Conservation (phyloP, 2,888 invertebrate species). For the Hydroisotoma schaefferi region DNA sequence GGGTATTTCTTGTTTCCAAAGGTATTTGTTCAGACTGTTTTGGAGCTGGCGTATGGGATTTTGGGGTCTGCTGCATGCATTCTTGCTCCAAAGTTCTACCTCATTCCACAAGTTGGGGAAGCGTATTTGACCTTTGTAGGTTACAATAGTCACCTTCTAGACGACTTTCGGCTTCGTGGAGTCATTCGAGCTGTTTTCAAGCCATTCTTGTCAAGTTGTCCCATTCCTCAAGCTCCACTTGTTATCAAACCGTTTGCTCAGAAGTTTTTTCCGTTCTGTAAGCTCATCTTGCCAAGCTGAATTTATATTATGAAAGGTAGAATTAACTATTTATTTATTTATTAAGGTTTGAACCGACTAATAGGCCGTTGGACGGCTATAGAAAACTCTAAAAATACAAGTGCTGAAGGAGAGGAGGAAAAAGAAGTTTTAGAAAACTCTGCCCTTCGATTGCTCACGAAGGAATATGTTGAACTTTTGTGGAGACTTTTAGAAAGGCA, state of each 20-base stretch:
- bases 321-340: constrained; percentile 1
- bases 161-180: constrained; percentile 40
- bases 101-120: constrained; percentile 41
- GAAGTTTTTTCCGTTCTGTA: constrained; percentile 45
- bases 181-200: constrained; percentile 37
- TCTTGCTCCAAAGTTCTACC: constrained; percentile 39
- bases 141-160: constrained; percentile 32
- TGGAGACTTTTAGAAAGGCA: constrained; percentile 32
- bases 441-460: constrained; percentile 35
- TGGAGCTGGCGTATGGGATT: constrained; percentile 37
- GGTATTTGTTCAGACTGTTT: constrained; percentile 35
- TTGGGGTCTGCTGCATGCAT: constrained; percentile 36
- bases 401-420: constrained; percentile 32
- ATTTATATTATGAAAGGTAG: not conserved
- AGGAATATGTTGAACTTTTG: constrained; percentile 45
- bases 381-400: constrained; percentile 23
- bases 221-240: constrained; percentile 18
- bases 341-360: constrained; percentile 23
- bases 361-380: constrained; percentile 38
- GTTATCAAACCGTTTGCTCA: constrained; percentile 41
- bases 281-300: constrained; percentile 8
- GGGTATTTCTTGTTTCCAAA: constrained; percentile 13
- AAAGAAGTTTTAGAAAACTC: constrained; percentile 45
- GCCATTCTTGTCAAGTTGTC: constrained; percentile 41
- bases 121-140: constrained; percentile 44